phyloP scores from a whole-genome alignment of 2,888 invertebrate species.

The Steinernema carpocapsae region DNA sequence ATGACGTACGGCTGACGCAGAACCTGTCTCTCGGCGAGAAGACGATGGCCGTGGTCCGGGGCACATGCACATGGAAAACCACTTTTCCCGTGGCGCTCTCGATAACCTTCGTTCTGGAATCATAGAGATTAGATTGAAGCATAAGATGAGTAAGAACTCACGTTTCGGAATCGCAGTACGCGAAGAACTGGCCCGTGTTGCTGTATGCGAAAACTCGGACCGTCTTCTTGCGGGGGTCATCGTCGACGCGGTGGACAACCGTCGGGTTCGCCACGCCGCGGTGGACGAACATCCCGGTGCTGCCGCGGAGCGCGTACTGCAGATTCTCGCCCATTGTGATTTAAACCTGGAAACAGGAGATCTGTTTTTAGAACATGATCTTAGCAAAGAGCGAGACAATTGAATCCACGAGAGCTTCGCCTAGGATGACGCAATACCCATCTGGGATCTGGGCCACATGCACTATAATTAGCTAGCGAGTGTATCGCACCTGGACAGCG shows the following conservation, averaged over 20 bases:
- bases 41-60: slow-evolving; percentile 56
- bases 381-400: too few relatives aligned
- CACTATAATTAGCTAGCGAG: too few relatives aligned
- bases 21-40: slow-evolving; percentile 66
- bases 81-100: slow-evolving; percentile 58
- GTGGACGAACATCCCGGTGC: slow-evolving; percentile 19
- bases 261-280: slow-evolving; percentile 27
- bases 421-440: too few relatives aligned
- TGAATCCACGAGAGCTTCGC: too few relatives aligned
- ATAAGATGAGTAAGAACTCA: slow-evolving; percentile 40
- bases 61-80: slow-evolving; percentile 52
- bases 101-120: slow-evolving; percentile 58
- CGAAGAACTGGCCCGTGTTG: slow-evolving; percentile 61
- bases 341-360: too few relatives aligned
- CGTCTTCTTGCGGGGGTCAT: slow-evolving; percentile 50
- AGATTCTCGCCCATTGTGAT: slow-evolving; percentile 26
- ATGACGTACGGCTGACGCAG: slow-evolving; percentile 64
- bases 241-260: background rate
- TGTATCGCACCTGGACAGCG: too few relatives aligned
- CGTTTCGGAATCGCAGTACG: slow-evolving; percentile 62
- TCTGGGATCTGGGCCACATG: too few relatives aligned
- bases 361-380: too few relatives aligned
- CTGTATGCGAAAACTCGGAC: slow-evolving; percentile 64
- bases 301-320: slow-evolving; percentile 1
- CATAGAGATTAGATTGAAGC: too few relatives aligned